Conservation (phyloP, 2,113 vertebrate genomes). For the Callaeas wilsoni region DNA sequence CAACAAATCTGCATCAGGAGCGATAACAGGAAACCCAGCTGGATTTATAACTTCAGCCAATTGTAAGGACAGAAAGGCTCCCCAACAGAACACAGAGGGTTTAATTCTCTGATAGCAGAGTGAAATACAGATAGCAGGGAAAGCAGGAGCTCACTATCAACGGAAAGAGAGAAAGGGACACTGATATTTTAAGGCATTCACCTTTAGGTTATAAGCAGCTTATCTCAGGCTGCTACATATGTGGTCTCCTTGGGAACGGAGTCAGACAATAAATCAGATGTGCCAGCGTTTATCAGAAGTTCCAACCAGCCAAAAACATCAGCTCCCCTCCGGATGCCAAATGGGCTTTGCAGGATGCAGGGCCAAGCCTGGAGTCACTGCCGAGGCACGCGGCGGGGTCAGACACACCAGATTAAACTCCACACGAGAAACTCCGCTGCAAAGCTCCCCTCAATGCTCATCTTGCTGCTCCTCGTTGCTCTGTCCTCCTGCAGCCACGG, state of each 20-base stretch:
- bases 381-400: neutral
- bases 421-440: rapidly evolving
- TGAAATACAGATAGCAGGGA: neutral
- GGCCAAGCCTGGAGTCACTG: neutral
- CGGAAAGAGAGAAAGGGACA: neutral
- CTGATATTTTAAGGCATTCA: conserved; percentile 10
- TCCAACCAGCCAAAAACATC: neutral
- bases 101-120: neutral
- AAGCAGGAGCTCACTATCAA: neutral
- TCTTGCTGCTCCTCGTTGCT: rapidly evolving
- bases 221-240: neutral
- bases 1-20: neutral
- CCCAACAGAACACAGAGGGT: neutral
- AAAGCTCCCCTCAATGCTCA: neutral
- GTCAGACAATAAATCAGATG: conserved; percentile 53
- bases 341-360: neutral
- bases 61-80: neutral
- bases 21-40: neutral
- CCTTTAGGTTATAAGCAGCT: conserved; percentile 37
- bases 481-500: neutral
- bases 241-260: conserved; percentile 65
- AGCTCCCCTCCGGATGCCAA: neutral
- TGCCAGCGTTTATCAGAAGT: conserved; percentile 41
- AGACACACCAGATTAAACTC: neutral
- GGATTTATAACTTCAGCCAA: neutral